phyloP scores from a whole-genome alignment of 2,888 invertebrate species.

The Drosophila nigritarsus region DNA sequence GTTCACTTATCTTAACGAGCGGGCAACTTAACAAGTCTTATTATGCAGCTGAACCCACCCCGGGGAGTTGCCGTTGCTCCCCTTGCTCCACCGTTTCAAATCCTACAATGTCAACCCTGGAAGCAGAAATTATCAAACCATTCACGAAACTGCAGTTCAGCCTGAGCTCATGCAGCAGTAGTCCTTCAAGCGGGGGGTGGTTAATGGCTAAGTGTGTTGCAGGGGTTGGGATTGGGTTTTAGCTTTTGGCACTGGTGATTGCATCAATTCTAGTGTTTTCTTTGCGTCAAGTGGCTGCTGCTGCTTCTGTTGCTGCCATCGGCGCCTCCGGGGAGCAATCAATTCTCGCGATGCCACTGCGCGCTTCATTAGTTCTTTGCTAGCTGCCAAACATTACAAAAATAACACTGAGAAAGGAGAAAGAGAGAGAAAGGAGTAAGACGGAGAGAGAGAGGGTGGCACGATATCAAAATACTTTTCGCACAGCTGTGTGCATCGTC shows the following conservation, averaged over 20 bases:
- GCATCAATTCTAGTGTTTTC: constrained; percentile 61
- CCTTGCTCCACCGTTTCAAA: not conserved
- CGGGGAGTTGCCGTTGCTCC: constrained; percentile 22
- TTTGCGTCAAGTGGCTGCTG: constrained; percentile 57
- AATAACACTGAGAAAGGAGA: constrained; percentile 12
- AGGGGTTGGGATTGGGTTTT: constrained; percentile 13
- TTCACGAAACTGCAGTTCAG: constrained; percentile 77
- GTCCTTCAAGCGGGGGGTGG: constrained; percentile 10
- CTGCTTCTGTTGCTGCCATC: constrained; percentile 34
- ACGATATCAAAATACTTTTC: constrained; percentile 38
- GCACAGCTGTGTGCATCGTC: constrained; percentile 65
- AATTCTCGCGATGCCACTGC: constrained; percentile 77
- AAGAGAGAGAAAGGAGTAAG: constrained; percentile 17
- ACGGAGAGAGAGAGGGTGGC: constrained; percentile 3
- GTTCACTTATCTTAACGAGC: constrained; percentile 80
- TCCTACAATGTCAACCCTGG: constrained; percentile 36
- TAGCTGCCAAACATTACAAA: constrained; percentile 57
- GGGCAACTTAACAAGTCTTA: constrained; percentile 78
- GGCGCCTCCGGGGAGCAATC: constrained; percentile 82
- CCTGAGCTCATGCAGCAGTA: constrained; percentile 23
- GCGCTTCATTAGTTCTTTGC: constrained; percentile 76
- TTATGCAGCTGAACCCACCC: constrained; percentile 70
- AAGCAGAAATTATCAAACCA: constrained; percentile 70
- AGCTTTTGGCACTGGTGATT: constrained; percentile 61
- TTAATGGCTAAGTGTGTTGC: not conserved